Evolutionary conservation across 2,113 vertebrate genomes (phyloP), one percentile per base, ranked within the genome.

Genomic region (Marcusenius ussheri): DNA sequence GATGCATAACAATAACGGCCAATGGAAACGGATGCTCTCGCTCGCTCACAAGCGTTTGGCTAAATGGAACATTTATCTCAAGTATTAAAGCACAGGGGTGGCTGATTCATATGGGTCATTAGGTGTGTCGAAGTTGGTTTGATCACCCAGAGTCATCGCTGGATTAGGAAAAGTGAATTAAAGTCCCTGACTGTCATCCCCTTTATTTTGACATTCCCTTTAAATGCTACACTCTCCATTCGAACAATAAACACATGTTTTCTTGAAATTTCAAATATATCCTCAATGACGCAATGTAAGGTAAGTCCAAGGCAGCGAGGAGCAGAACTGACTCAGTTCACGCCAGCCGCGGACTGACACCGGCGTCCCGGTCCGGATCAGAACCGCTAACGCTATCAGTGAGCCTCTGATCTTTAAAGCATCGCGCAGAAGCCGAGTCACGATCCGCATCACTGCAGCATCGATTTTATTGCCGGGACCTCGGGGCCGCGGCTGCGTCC

Each of bases 401-500:
- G 42, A 6, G 39, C 24, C 24, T 47, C n/a, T 24, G 45, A 70
- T 66, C 49, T 42, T 31, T 83, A 35, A 83, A 53, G 88, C 46
- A 13, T 66, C 31, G 19, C 7, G 10, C n/a, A 53, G 50, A n/a
- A 50, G 50, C 47, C n/a, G 74, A 56, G 51, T 50, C 46, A 31
- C 21, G 49, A 89, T 83, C 74, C 19, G 21, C 49, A 39, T 53
- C 56, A 7, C 31, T 15, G 31, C 31, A 7, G 74, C 70, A 83
- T 89, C 47, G 88, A 89, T 89, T 89, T 83, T 83, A 50, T 49
- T 42, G 70, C 49, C 2, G 31, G 45, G 88, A 51, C 66, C 70
- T 51, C 70, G 8, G 62, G 62, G 45, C n/a, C 31, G 19, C 11
- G 27, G n/a, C 46, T 10, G 47, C 47, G 42, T 56, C 70, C 88